These are phyloP conservation scores for Daubentonia madagascariensis DNA, from an alignment of 2,113 vertebrate species.

Conservation along the genomic window DNA sequence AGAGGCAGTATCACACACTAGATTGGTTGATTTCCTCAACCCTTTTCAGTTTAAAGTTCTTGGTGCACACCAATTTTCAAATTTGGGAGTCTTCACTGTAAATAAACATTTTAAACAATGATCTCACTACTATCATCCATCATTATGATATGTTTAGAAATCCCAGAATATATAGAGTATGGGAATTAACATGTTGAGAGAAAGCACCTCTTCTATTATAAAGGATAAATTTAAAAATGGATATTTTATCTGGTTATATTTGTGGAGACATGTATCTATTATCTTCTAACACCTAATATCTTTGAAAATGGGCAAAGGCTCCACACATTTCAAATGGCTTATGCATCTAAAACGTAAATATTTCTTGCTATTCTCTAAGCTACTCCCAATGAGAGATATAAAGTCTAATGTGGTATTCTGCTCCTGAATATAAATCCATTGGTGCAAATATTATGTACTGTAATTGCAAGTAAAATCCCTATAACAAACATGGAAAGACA, in stretches of 20 bases:
- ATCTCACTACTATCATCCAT: background rate
- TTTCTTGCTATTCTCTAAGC: background rate
- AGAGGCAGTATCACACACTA: background rate
- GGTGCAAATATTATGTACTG: background rate
- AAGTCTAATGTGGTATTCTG: background rate
- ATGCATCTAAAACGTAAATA: background rate
- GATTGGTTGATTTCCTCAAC: background rate
- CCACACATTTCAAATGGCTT: background rate
- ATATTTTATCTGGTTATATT: background rate
- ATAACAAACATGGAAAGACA: background rate
- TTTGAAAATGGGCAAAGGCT: background rate
- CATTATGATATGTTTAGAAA: background rate
- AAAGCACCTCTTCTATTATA: background rate
- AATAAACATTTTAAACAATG: background rate
- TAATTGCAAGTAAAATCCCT: background rate
- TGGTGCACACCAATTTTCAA: background rate
- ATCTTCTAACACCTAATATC: background rate
- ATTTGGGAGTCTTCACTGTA: background rate
- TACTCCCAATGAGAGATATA: background rate
- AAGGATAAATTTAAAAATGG: background rate
- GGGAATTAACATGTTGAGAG: background rate
- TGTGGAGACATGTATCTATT: background rate
- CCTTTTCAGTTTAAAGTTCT: background rate
- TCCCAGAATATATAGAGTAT: background rate
- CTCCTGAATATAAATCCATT: background rate